Percentiles rank a stretch among this genome's conserved stretches.
Conservation (phyloP, 2,113 vertebrate species). For the Megalops atlanticus region DNA sequence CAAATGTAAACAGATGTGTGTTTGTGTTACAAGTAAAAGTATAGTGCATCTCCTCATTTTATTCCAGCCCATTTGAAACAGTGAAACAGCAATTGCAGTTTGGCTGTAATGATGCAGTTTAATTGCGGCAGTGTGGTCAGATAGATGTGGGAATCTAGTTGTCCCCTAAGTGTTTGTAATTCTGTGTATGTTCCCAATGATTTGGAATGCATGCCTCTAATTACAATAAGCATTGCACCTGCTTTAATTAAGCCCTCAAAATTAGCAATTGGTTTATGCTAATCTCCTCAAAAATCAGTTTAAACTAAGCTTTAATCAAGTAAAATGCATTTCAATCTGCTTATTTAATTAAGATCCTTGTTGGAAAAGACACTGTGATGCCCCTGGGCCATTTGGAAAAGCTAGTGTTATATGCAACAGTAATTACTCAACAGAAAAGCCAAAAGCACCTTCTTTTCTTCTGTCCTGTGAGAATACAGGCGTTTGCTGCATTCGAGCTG, state of each 20-base stretch:
- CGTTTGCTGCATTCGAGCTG: background rate
- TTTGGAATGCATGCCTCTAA: background rate
- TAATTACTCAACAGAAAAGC: background rate
- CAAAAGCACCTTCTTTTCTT: background rate
- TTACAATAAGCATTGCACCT: background rate
- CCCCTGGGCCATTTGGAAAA: background rate
- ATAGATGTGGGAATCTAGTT: background rate
- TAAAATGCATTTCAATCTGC: background rate
- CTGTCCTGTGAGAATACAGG: background rate
- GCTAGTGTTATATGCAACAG: background rate
- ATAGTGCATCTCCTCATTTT: background rate
- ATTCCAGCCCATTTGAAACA: background rate
- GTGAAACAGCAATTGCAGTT: background rate
- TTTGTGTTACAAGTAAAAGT: background rate
- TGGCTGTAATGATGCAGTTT: background rate
- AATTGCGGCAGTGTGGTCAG: background rate
- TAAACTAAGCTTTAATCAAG: background rate
- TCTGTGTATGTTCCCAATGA: background rate
- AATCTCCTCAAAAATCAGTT: background rate
- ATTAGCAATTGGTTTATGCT: background rate
- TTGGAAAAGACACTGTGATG: background rate
- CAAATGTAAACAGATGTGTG: no score
- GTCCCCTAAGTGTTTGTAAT: background rate
- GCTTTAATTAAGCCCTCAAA: background rate
- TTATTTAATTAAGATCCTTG: slow-evolving; percentile 6